Conservation (phyloP, 2,888 invertebrate genomes). For the Chymomyza amoena region DNA sequence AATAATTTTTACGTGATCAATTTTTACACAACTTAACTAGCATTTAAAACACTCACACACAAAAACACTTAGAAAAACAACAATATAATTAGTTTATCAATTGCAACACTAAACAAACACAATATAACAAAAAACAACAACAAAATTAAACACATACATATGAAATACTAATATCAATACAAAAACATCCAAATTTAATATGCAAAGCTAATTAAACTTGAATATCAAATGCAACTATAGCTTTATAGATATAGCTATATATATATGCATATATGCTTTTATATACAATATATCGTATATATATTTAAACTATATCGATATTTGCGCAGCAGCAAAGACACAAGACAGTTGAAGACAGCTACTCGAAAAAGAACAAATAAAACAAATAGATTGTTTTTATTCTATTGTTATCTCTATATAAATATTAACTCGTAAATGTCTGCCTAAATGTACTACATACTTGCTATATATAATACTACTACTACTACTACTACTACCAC, state of each 20-base stretch:
- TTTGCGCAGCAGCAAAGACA: slow-evolving; percentile 44
- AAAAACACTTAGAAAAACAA: slow-evolving; percentile 2
- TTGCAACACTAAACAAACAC: slow-evolving; percentile 38
- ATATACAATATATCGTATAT: slow-evolving; percentile 25
- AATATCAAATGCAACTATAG: slow-evolving; percentile 51
- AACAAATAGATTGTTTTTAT: slow-evolving; percentile 34
- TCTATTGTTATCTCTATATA: background rate
- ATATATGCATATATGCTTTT: slow-evolving; percentile 6
- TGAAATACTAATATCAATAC: slow-evolving; percentile 22
- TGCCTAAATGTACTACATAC: slow-evolving; percentile 47
- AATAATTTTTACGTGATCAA: slow-evolving; percentile 17
- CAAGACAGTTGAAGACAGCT: slow-evolving; percentile 32
- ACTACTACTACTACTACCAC: background rate
- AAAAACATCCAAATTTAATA: slow-evolving; percentile 57
- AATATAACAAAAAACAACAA: slow-evolving; percentile 17
- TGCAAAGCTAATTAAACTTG: slow-evolving; percentile 48
- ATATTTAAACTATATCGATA: slow-evolving; percentile 43
- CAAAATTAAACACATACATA: background rate
- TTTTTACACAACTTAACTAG: slow-evolving; percentile 2
- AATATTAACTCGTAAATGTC: slow-evolving; percentile 41
- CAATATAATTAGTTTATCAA: slow-evolving; percentile 30
- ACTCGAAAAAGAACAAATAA: slow-evolving; percentile 18
- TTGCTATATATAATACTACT: no score
- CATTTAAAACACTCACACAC: background rate
- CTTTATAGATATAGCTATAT: slow-evolving; percentile 2